phyloP scores from a whole-genome alignment of 2,888 invertebrate species.

The Drosophila lacicola region DNA sequence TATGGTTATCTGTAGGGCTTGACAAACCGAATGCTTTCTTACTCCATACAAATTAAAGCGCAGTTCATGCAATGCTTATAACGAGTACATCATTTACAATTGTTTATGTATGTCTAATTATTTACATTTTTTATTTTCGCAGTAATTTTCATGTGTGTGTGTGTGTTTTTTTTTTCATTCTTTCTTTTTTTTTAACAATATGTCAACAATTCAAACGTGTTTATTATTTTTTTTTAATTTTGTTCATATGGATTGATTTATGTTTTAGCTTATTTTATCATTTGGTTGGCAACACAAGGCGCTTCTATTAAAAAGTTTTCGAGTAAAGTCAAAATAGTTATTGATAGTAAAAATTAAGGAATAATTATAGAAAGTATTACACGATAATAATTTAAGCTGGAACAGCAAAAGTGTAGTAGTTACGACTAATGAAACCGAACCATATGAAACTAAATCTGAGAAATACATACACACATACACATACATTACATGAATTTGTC shows the following conservation, averaged over 20 bases:
- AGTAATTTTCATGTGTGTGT: conserved; percentile 4
- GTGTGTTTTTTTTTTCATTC: not conserved
- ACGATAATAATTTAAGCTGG: not conserved
- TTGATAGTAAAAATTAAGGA: too few relatives aligned
- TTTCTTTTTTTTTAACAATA: conserved; percentile 38
- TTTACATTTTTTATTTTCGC: conserved; percentile 54
- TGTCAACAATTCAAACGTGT: conserved; percentile 54
- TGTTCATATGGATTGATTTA: conserved; percentile 31
- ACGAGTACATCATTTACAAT: conserved; percentile 74
- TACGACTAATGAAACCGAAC: conserved; percentile 31
- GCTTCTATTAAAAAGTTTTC: not conserved
- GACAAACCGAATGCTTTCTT: conserved; percentile 17
- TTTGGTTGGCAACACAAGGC: not conserved
- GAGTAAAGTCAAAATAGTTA: not conserved
- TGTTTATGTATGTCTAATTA: conserved; percentile 45
- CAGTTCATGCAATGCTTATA: conserved; percentile 49
- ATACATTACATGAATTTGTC: not conserved
- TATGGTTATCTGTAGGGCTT: conserved; percentile 6
- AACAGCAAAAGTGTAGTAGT: not conserved
- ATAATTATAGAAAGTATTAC: not conserved
- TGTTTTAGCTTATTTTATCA: conserved; percentile 19
- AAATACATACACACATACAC: too few relatives aligned
- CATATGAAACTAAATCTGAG: too few relatives aligned
- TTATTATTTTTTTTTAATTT: conserved; percentile 19
- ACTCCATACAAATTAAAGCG: conserved; percentile 53